Conservation (phyloP, 2,797 vertebrate genomes). For the Rhynchotus rufescens region DNA sequence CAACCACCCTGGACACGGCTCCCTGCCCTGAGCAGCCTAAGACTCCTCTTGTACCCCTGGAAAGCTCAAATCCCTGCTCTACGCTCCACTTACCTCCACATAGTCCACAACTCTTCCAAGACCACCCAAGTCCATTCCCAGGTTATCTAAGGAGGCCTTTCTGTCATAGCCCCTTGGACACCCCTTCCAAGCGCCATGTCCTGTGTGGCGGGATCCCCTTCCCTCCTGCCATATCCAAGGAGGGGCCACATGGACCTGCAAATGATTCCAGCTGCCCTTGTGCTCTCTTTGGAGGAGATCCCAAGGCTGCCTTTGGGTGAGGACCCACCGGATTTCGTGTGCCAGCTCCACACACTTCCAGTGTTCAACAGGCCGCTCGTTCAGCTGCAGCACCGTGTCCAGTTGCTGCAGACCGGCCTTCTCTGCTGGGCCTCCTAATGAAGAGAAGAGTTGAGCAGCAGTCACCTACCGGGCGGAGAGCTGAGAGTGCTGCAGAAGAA, state of each 20-base stretch:
- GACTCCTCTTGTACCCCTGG: not conserved
- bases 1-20: not conserved
- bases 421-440: slow-evolving; percentile 91
- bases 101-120: not conserved
- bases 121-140: not conserved
- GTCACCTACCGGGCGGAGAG: not conserved
- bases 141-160: not conserved
- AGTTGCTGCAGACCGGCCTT: slow-evolving; percentile 91
- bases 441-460: not conserved
- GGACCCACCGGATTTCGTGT: slow-evolving; percentile 90
- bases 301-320: not conserved
- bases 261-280: not conserved
- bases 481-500: not conserved
- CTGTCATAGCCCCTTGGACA: not conserved
- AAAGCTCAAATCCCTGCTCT: not conserved
- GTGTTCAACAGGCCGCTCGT: slow-evolving; percentile 92
- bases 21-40: not conserved
- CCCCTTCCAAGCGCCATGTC: not conserved
- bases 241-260: no score
- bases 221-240: not conserved
- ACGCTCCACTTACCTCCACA: not conserved
- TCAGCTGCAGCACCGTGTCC: slow-evolving; percentile 92
- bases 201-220: not conserved
- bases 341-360: slow-evolving; percentile 97
- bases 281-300: no score